Percentiles rank a stretch among this genome's conserved stretches.
Evolutionary conservation across 2,888 invertebrate genomes (phyloP).

Genomic region (Steromphala cineraria): DNA sequence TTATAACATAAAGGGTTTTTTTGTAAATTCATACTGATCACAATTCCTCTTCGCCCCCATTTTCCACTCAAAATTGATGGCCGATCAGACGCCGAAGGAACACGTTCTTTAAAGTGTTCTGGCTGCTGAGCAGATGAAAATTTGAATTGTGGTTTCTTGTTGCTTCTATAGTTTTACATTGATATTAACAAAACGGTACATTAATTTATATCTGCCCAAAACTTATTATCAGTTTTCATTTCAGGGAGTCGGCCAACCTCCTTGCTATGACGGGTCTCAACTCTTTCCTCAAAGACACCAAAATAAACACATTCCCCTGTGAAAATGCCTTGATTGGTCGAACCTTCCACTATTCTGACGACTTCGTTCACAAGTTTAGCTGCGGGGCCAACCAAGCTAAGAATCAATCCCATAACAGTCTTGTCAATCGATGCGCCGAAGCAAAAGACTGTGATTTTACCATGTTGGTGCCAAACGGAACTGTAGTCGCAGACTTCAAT

Average conservation of each 20-base stretch:
- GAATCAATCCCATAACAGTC: background rate
- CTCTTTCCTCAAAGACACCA: constrained; percentile 40
- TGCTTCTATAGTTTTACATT: too few relatives aligned
- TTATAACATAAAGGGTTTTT: too few relatives aligned
- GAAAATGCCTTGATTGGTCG: background rate
- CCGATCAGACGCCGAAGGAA: too few relatives aligned
- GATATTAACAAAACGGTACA: too few relatives aligned
- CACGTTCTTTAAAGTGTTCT: too few relatives aligned
- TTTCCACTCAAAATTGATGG: too few relatives aligned
- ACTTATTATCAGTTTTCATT: background rate
- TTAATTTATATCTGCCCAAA: too few relatives aligned
- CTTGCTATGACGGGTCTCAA: constrained; percentile 39
- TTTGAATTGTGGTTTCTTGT: too few relatives aligned
- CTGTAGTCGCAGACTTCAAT: constrained; percentile 48
- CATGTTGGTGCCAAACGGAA: constrained; percentile 56
- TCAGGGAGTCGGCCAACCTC: constrained; percentile 47
- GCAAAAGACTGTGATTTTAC: constrained; percentile 45
- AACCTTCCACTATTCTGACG: too few relatives aligned
- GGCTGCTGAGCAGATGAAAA: too few relatives aligned
- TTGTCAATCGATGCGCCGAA: constrained; percentile 32
- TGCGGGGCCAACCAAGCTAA: background rate
- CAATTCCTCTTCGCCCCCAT: too few relatives aligned
- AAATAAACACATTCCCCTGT: constrained; percentile 23
- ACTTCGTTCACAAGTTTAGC: background rate
- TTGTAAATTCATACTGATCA: too few relatives aligned